phyloP scores from a whole-genome alignment of 2,888 invertebrate species.

The Brenthis daphne region DNA sequence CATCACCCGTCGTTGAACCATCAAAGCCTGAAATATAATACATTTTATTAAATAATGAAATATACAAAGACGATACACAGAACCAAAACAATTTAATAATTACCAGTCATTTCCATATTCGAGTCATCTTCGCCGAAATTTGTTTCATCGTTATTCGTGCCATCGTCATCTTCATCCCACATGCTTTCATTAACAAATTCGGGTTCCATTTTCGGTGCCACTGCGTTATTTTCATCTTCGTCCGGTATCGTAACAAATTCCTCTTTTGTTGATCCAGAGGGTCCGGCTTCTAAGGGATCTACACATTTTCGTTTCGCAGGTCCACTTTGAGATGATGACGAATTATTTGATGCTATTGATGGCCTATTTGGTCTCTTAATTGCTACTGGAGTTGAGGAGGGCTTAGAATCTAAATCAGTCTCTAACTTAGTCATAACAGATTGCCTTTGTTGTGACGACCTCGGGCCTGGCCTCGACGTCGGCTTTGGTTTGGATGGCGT shows the following conservation, averaged over 20 bases:
- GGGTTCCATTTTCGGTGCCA: slow-evolving; percentile 86
- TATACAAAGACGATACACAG: neutral
- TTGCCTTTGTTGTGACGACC: slow-evolving; percentile 84
- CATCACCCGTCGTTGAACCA: slow-evolving; percentile 77
- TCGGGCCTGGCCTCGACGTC: slow-evolving; percentile 84
- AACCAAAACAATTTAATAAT: slow-evolving; percentile 32
- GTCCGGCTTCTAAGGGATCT: slow-evolving; percentile 84
- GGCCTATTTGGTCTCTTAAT: slow-evolving; percentile 85
- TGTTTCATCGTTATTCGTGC: slow-evolving; percentile 83
- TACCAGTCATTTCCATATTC: slow-evolving; percentile 84
- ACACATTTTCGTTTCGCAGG: slow-evolving; percentile 81
- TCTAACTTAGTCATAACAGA: slow-evolving; percentile 84
- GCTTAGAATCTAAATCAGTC: slow-evolving; percentile 84
- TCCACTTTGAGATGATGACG: slow-evolving; percentile 82
- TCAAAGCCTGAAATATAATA: slow-evolving; percentile 66
- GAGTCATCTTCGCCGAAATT: slow-evolving; percentile 85
- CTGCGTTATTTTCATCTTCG: slow-evolving; percentile 80
- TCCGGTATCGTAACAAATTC: slow-evolving; percentile 80
- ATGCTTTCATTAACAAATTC: slow-evolving; percentile 84
- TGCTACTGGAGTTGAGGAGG: slow-evolving; percentile 83
- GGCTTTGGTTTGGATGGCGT: slow-evolving; percentile 82
- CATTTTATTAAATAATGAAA: neutral
- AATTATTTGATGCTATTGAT: slow-evolving; percentile 84
- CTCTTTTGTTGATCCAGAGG: slow-evolving; percentile 80
- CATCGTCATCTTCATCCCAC: slow-evolving; percentile 84